Conservation (phyloP, 2,113 vertebrate species). For the Chascanopsetta lugubris region DNA sequence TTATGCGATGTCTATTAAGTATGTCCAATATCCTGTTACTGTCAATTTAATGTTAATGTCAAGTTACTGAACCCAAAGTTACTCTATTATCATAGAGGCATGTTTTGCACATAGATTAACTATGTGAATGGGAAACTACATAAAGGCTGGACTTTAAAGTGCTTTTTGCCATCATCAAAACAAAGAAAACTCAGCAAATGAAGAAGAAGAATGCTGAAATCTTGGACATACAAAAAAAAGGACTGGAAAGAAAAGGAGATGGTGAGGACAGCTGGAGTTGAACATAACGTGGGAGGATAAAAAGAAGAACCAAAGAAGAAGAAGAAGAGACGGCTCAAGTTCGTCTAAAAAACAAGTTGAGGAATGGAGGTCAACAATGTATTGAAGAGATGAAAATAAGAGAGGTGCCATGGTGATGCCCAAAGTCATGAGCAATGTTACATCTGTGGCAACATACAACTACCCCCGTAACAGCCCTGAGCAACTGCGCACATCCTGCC, state of each 20-base stretch:
- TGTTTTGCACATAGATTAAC: no score
- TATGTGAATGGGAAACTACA: no score
- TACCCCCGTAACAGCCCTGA: background rate
- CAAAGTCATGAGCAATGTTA: background rate
- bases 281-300: background rate
- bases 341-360: background rate
- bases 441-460: background rate
- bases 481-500: background rate
- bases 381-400: background rate
- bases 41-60: no score
- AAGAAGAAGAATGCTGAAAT: no score
- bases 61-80: no score
- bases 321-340: background rate
- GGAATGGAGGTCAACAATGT: background rate
- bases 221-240: no score
- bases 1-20: no score
- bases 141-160: background rate
- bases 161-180: no score
- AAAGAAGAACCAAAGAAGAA: background rate
- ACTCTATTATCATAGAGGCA: no score
- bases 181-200: no score
- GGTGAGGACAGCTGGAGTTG: background rate
- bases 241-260: background rate
- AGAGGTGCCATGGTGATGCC: background rate
- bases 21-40: no score